phyloP scores from a whole-genome alignment of 2,888 invertebrate genomes.

The Coelinius sp. region DNA sequence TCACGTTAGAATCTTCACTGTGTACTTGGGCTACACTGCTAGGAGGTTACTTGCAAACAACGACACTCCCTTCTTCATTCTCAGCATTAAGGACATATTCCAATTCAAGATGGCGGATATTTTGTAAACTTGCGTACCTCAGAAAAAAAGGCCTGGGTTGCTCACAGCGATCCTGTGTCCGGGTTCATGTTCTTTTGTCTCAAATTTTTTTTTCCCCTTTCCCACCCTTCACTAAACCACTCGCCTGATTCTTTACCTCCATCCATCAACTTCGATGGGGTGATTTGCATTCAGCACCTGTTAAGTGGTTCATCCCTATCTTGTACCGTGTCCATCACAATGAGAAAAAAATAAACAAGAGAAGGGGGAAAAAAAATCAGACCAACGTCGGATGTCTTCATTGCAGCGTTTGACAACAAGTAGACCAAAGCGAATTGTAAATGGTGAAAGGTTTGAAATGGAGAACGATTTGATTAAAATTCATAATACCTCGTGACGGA shows the following conservation, averaged over 20 bases:
- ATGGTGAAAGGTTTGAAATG: not conserved
- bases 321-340: not conserved
- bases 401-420: constrained; percentile 30
- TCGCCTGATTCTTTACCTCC: constrained; percentile 14
- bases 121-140: constrained; percentile 37
- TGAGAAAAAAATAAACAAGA: not conserved
- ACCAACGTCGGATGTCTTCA: constrained; percentile 1
- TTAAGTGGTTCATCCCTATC: constrained; percentile 39
- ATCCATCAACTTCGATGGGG: constrained; percentile 27
- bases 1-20: not conserved
- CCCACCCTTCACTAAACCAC: constrained; percentile 22
- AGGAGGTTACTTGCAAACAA: constrained; percentile 39
- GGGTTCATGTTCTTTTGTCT: constrained; percentile 34
- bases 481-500: constrained; percentile 62
- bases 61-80: constrained; percentile 61
- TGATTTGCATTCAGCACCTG: constrained; percentile 60
- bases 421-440: constrained; percentile 23
- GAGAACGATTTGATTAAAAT: constrained; percentile 67
- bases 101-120: constrained; percentile 61
- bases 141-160: constrained; percentile 34
- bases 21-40: no score
- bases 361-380: not conserved
- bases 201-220: constrained; percentile 35
- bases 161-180: constrained; percentile 33
- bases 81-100: constrained; percentile 53